These are phyloP conservation scores for Mythimna albipuncta DNA, from an alignment of 2,888 invertebrate genomes.

Conservation along the genomic window DNA sequence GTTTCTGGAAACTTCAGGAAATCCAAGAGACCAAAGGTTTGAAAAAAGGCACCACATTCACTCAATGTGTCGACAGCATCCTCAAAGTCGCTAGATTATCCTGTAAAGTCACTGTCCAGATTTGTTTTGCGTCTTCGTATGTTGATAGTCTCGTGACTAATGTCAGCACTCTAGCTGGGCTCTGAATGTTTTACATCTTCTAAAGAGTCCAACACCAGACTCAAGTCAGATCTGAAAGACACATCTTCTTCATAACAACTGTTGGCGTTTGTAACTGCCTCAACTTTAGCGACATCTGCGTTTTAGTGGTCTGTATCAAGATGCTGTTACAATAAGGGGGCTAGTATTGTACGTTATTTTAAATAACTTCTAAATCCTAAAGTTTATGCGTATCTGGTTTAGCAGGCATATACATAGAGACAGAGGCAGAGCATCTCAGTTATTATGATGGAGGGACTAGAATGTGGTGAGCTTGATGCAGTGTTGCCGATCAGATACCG, in stretches of 20 bases:
- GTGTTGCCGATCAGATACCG: constrained; percentile 2
- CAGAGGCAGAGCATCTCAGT: background rate
- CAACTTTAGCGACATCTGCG: background rate
- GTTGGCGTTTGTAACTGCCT: background rate
- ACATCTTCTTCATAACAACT: background rate
- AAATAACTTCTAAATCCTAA: no score
- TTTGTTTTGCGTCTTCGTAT: background rate
- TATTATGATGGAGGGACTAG: background rate
- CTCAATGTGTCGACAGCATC: background rate
- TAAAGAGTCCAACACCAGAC: background rate
- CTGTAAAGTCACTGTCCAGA: background rate
- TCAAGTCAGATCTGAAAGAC: background rate
- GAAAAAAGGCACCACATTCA: background rate
- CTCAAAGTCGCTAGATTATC: background rate
- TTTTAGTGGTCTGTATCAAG: background rate
- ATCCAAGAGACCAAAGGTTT: background rate
- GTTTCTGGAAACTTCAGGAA: background rate
- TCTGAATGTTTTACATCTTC: background rate
- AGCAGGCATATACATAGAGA: no score
- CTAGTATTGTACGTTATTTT: no score
- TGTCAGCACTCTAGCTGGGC: background rate
- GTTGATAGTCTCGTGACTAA: background rate
- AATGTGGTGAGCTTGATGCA: background rate
- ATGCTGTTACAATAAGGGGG: no score
- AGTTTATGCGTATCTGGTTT: no score